Evolutionary conservation across 1,140 invertebrate species (phyloP).

Genomic region (Danaus melanippus): DNA sequence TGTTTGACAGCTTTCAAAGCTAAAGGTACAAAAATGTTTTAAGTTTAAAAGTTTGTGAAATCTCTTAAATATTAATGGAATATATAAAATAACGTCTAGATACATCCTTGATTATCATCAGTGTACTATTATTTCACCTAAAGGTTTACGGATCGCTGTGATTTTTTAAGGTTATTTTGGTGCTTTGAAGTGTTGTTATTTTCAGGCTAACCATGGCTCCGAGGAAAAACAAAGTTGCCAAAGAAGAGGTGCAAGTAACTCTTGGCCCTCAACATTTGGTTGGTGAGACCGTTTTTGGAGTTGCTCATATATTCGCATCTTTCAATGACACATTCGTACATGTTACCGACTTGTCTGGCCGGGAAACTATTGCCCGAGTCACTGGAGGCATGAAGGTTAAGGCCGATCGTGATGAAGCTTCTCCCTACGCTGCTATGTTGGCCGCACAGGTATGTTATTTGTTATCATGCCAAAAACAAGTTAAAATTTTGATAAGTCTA

Average conservation of each 20-base stretch:
- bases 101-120: slow-evolving; percentile 9
- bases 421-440: slow-evolving; percentile 99
- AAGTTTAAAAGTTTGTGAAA: slow-evolving; percentile 5
- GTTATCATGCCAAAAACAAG: slow-evolving; percentile 1
- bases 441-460: slow-evolving; percentile 88
- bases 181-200: slow-evolving; percentile 53
- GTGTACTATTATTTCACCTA: slow-evolving; percentile 10
- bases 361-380: slow-evolving; percentile 98
- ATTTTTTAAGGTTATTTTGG: slow-evolving; percentile 60
- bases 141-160: slow-evolving; percentile 41
- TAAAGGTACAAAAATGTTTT: slow-evolving; percentile 47
- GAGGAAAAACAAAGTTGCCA: slow-evolving; percentile 96
- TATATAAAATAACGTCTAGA: slow-evolving; percentile 16
- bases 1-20: slow-evolving; percentile 66
- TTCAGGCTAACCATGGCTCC: slow-evolving; percentile 87
- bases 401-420: slow-evolving; percentile 99
- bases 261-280: slow-evolving; percentile 97
- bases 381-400: slow-evolving; percentile 99
- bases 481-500: not conserved
- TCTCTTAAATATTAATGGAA: slow-evolving; percentile 13
- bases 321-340: slow-evolving; percentile 99
- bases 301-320: slow-evolving; percentile 99
- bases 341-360: slow-evolving; percentile 98
- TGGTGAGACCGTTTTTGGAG: slow-evolving; percentile 98
- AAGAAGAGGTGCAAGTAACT: slow-evolving; percentile 96